Conservation (phyloP, 2,113 vertebrate species). For the Phyllopteryx taeniolatus region DNA sequence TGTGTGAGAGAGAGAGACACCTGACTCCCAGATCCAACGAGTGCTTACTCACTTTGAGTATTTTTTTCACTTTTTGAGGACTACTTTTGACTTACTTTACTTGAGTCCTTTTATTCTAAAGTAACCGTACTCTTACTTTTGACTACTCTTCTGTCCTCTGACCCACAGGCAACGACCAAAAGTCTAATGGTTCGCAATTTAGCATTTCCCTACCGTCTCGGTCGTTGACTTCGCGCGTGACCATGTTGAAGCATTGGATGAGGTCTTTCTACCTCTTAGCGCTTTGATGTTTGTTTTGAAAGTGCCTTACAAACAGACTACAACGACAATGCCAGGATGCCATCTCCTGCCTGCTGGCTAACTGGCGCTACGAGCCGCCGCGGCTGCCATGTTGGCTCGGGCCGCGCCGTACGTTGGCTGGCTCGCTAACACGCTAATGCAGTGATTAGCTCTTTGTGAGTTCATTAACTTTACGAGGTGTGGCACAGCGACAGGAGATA, state of each 20-base stretch:
- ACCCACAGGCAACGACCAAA: too few species aligned
- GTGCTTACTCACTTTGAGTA: too few species aligned
- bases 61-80: too few species aligned
- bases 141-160: too few species aligned
- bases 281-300: neutral
- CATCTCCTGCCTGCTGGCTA: neutral
- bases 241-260: neutral
- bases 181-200: too few species aligned
- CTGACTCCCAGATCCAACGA: too few species aligned
- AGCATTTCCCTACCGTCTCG: too few species aligned
- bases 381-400: neutral
- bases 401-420: neutral
- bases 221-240: neutral
- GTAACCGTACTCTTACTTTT: too few species aligned
- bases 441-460: slow-evolving; percentile 1
- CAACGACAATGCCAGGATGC: neutral
- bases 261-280: neutral
- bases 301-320: neutral
- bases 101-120: too few species aligned
- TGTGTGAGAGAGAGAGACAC: too few species aligned
- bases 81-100: too few species aligned
- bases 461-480: slow-evolving; percentile 2
- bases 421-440: neutral
- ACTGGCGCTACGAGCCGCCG: neutral
- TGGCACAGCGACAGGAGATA: neutral